Evolutionary conservation across 1,140 invertebrate genomes (phyloP).

Genomic region (Drosophila bipectinata): DNA sequence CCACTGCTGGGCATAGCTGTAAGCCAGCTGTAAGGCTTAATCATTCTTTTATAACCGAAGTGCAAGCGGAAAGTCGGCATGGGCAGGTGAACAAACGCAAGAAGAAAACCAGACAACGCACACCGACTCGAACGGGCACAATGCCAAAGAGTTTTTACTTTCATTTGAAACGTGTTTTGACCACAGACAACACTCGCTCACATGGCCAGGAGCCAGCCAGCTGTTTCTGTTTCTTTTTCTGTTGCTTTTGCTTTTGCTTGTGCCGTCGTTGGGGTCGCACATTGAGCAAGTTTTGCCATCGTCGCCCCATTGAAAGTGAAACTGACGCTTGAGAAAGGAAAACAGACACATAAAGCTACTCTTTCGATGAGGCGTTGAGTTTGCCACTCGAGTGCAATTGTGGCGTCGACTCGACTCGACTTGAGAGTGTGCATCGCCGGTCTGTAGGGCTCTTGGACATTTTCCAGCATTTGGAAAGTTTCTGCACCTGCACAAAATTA

Average conservation of each 20-base stretch:
- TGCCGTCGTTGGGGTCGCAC: constrained; percentile 46
- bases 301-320: constrained; percentile 73
- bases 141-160: constrained; percentile 80
- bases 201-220: constrained; percentile 24
- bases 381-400: constrained; percentile 52
- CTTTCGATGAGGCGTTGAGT: constrained; percentile 50
- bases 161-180: constrained; percentile 79
- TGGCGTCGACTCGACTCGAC: constrained; percentile 13
- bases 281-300: constrained; percentile 69
- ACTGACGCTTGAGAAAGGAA: constrained; percentile 50
- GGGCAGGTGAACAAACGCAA: constrained; percentile 73
- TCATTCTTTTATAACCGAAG: constrained; percentile 76
- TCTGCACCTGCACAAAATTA: constrained; percentile 52
- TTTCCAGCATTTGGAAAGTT: constrained; percentile 50
- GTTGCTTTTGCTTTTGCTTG: constrained; percentile 1
- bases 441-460: constrained; percentile 38
- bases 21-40: constrained; percentile 30
- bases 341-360: constrained; percentile 31
- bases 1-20: constrained; percentile 61
- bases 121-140: constrained; percentile 37
- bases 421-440: constrained; percentile 22
- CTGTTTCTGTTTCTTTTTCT: constrained; percentile 16
- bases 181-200: constrained; percentile 42
- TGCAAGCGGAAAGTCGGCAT: constrained; percentile 30
- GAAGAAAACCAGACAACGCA: constrained; percentile 33